Evolutionary conservation across 1,140 invertebrate genomes (phyloP), one percentile per base, ranked within the genome.

Genomic region (Diploscapter pachys): DNA sequence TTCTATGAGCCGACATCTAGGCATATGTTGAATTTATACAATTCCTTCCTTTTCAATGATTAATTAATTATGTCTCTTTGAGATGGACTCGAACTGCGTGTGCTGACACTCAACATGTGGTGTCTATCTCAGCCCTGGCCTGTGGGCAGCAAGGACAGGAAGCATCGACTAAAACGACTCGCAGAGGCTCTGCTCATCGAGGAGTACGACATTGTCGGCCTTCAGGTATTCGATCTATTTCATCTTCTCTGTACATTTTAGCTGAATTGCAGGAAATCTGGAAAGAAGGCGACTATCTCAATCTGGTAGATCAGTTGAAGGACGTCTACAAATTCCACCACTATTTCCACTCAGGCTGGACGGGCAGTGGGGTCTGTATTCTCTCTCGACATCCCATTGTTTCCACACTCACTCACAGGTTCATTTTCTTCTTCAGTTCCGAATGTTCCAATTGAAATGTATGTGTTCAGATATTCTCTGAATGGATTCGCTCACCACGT

Each of bases 401-500:
- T 81, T 92, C 94, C 85, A 92, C 92, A 0, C 91, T 95, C 83
- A 95, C 93, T 80, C 92, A 95, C 86, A 90, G 91, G 71, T 72
- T 70, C 49, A 54, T 69, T 56, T 63, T 9, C 57, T 11, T 11
- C 9, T 2, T 59, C 57, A 59, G 31, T 59, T 59, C 9, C 0
- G 31, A 59, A 59, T 59, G 57, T 11, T 31, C 57, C 1, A 59
- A 11, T 31, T 31, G 9, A 59, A 59, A 59, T 11, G 50, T 54
- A 31, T 54, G 8, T 71, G 49, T 68, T 50, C 71, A 76, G 75
- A 74, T 98, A 93, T 91, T 90, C 93, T 53, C 87, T 98, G n/a
- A 98, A 98, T 89, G 95, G 95, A 3, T 97, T 96, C 84, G 91
- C 95, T 69, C 95, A 98, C 86, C 96, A 95, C 87, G 89, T 98